Evolutionary conservation across 2,888 invertebrate species (phyloP).

Genomic region (Pseudococcus longispinus): DNA sequence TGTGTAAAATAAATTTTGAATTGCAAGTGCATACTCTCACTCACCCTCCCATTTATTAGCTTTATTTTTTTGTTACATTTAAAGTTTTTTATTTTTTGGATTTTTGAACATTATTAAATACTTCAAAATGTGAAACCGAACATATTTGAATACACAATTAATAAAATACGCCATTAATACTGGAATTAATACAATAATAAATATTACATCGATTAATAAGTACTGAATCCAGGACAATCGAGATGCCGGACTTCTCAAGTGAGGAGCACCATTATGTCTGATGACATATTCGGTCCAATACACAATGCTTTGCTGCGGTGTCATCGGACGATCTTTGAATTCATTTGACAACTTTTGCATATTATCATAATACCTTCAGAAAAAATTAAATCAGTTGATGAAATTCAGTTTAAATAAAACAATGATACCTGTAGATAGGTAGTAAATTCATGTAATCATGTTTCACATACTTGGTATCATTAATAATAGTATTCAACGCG

Average conservation of each 20-base stretch:
- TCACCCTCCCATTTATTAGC: too few relatives aligned
- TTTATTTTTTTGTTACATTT: too few relatives aligned
- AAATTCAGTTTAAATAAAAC: too few relatives aligned
- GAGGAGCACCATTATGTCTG: slow-evolving; percentile 50
- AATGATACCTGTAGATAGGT: too few relatives aligned
- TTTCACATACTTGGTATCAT: slow-evolving; percentile 5
- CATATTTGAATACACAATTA: background rate
- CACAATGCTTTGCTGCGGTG: slow-evolving; percentile 30
- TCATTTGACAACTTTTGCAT: background rate
- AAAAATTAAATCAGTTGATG: too few relatives aligned
- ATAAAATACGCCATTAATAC: background rate
- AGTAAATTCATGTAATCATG: too few relatives aligned
- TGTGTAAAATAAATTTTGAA: too few relatives aligned
- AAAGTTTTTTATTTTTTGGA: background rate
- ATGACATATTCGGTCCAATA: slow-evolving; percentile 57
- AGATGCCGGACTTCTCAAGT: slow-evolving; percentile 33
- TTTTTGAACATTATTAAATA: background rate
- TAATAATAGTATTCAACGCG: background rate
- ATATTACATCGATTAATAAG: slow-evolving; percentile 48
- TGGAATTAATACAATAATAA: background rate
- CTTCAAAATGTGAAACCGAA: background rate
- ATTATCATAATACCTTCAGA: slow-evolving; percentile 41
- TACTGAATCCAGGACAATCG: slow-evolving; percentile 42
- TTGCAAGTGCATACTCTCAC: too few relatives aligned
- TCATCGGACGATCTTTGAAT: slow-evolving; percentile 48